Evolutionary conservation across 2,797 vertebrate genomes (phyloP), one percentile per base, ranked within the genome.

Genomic region (Sebastes miniatus): DNA sequence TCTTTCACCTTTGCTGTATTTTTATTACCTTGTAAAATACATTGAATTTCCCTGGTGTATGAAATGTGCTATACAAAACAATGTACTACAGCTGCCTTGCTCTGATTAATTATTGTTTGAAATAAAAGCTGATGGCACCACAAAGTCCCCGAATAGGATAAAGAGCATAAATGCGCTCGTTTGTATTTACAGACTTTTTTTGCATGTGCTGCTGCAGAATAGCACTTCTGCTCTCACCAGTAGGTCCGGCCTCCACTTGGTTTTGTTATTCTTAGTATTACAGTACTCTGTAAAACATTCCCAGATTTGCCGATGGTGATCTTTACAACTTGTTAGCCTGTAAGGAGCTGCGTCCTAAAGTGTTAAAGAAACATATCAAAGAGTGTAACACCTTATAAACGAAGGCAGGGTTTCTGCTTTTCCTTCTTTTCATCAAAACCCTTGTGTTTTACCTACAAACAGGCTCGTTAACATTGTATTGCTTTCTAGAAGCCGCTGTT

Each of bases 191-290:
- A 32, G 32, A 77, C 27, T 31, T 31, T 66, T 52, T 58, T 4
- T 72, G 22, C 39, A 70, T 65, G 31, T 62, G 5, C 11, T 76
- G 16, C 34, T 76, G 22, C 39, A 76, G 59, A 80, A 39, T 36
- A 39, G 12, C 39, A 27, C 13, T 39, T 66, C 59, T 59, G 25
- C 25, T 31, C n/a, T 31, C 10, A 58, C 27, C 13, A 62, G 16
- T 56, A 24, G 29, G 16, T 34, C 36, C 20, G 62, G 54, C 18
- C 43, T 82, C 62, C 65, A 64, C 0, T 52, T 72, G 67, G 8
- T 67, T 81, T 59, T 79, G 24, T 69, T 72, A 36, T 70, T 72
- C 36, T 83, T 16, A 39, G 32, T 78, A 52, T 77, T 81, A 77
- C 34, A 7, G n/a, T 58, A 20, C 18, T 59, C 11, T 6, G 22